Evolutionary conservation across 2,797 vertebrate genomes (phyloP), one percentile per base, ranked within the genome.

Genomic region (Hipposideros larvatus): DNA sequence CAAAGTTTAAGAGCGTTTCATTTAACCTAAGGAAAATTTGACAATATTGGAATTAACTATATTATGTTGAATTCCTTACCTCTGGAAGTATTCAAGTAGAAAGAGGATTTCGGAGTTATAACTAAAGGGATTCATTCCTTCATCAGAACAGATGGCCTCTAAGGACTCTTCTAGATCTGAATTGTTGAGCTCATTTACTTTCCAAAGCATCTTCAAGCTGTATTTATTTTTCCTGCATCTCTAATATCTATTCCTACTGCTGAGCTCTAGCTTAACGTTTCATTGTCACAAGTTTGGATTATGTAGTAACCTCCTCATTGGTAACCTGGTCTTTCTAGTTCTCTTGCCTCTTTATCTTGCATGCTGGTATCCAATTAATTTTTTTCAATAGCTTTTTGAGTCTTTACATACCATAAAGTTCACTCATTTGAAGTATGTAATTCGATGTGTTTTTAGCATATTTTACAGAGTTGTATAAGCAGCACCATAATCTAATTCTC

Each of bases 171-270:
- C 18, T 19, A 78, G 19, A 66, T 90, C 63, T 46, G 26, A 63
- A 75, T 83, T 77, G 78, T 53, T 90, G 53, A 93, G 43, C 26
- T 96, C 41, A 82, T 93, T 89, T 55, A 46, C 28, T 95, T 71
- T 93, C 31, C 57, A 87, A 31, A 87, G 53, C 59, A 51, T 57
- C 46, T 79, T 85, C 53, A 57, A 86, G 41, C 53, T 41, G 1
- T 93, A 14, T 92, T 59, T 84, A 37, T 74, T 79, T 66, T 66
- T 43, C 79, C 24, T 73, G 0, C 51, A 24, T 75, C 18, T 37
- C 21, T 82, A 14, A 22, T 66, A 10, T 87, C 86, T 68, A 37
- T 84, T 94, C 6, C 14, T 82, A 8, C 16, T 87, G 24, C 53
- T 73, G 57, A 55, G 31, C 83, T 82, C 37, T 78, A 26, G 68